A percentile compares a stretch with the other conserved stretches of the same genome.
These are phyloP conservation scores for Corythornis vintsioides DNA, from an alignment of 2,113 vertebrate genomes.

Conservation along the genomic window DNA sequence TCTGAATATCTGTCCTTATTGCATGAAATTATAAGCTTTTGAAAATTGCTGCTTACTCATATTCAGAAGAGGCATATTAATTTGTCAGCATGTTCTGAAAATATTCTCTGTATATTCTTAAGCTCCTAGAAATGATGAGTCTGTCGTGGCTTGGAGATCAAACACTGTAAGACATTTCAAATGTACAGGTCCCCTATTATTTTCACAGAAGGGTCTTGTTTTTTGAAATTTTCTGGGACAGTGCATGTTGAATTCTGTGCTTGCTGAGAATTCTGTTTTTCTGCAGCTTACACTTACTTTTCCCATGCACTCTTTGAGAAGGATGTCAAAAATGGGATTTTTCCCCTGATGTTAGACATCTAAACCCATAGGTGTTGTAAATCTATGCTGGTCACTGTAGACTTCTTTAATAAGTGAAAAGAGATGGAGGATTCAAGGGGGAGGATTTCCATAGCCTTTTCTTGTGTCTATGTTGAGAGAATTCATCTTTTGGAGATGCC, in stretches of 20 bases:
- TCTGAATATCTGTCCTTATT: background rate
- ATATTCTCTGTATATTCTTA: slow-evolving; percentile 34
- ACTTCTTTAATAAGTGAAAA: background rate
- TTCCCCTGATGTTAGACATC: background rate
- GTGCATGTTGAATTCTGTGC: slow-evolving; percentile 7
- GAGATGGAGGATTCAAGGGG: background rate
- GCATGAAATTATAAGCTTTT: slow-evolving; percentile 52
- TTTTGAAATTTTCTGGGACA: background rate
- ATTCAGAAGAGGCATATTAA: slow-evolving; percentile 37
- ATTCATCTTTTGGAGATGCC: slow-evolving; percentile 7
- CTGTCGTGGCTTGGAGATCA: slow-evolving; percentile 42
- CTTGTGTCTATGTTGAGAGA: background rate
- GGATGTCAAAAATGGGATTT: background rate
- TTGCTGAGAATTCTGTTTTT: background rate
- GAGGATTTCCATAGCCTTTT: background rate
- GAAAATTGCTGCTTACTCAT: slow-evolving; percentile 51
- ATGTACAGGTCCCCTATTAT: slow-evolving; percentile 20
- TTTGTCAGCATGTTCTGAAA: slow-evolving; percentile 57
- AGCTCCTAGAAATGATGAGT: slow-evolving; percentile 37
- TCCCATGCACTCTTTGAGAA: background rate
- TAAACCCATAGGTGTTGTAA: background rate
- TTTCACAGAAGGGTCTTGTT: slow-evolving; percentile 18
- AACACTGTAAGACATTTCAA: slow-evolving; percentile 24
- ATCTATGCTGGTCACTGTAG: background rate
- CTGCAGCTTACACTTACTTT: background rate